phyloP scores from a whole-genome alignment of 2,888 invertebrate genomes.

The Leptinotarsa haldemani region DNA sequence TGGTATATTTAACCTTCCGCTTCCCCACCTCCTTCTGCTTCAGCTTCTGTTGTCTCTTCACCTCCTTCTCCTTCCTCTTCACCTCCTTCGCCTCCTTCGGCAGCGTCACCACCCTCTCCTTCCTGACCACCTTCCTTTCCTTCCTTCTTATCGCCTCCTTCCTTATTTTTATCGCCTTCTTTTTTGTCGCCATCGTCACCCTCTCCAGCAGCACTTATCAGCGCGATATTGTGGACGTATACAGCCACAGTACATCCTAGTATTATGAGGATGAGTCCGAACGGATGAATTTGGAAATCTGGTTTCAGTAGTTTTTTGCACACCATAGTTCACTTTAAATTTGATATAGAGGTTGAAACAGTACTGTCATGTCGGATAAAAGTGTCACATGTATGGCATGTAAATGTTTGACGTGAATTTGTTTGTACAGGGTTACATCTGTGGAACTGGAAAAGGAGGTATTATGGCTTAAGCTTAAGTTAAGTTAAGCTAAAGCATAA shows the following conservation, averaged over 20 bases:
- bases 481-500: no score
- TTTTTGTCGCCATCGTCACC: conserved; percentile 28
- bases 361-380: background rate
- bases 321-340: conserved; percentile 18
- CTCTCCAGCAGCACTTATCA: conserved; percentile 26
- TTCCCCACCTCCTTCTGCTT: conserved; percentile 22
- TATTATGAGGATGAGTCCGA: conserved; percentile 36
- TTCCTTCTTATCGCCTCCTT: background rate
- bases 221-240: conserved; percentile 36
- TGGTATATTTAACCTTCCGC: background rate
- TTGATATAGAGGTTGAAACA: background rate
- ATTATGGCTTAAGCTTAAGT: no score
- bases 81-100: background rate
- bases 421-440: no score
- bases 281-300: conserved; percentile 26
- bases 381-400: background rate
- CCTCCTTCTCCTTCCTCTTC: background rate
- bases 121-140: background rate
- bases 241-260: conserved; percentile 39
- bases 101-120: background rate
- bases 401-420: background rate
- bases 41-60: conserved; percentile 17
- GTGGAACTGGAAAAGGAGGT: no score
- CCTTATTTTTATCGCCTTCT: background rate
- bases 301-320: conserved; percentile 15